Base-by-base conservation (phyloP, 2,888 invertebrate species). In the Chrysomela aeneicollis region DNA sequence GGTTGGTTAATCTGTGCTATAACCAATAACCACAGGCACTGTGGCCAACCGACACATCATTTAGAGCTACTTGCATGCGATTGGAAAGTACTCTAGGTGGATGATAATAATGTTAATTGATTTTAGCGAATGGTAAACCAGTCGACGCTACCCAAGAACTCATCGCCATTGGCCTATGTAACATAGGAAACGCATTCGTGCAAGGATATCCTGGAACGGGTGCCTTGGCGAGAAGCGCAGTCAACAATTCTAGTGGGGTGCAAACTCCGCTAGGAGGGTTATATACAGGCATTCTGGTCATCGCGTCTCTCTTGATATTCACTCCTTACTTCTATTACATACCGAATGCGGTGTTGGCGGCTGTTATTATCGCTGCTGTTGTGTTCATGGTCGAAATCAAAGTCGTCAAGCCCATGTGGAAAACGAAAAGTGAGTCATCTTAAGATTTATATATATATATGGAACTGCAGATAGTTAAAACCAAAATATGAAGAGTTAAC, bases 121-220 rank as follows among this genome's bases (percentile, higher is more conserved):
- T 80, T 82, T 18, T 69, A 88, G 88, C 91, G 4, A 89, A 90
- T 79, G 93, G 93, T 15, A 90, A 90, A 78, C 86, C 92, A 21
- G 92, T 96, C 51, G 94, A 96, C 81, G 93, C 96, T 22, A 95
- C 94, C 18, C 95, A 96, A 82, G 97, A 97, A 84, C 86, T 97
- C 76, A 87, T 96, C 66, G 95, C 97, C 1, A 88, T 95, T 63
- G 94, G 94, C 52, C 80, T 91, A 22, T 89, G 92, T 64, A 93
- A 93, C 82, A 86, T 96, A 62, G 89, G 91, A 59, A 95, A 93
- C 82, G 92, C 93, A 0, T 94, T 96, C 84, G 90, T 95, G 72
- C 91, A 91, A 77, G 91, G 92, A 1, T 96, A 94, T 81, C 96
- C 96, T 0, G 91, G 93, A 10, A 89, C 92, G 42, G 96, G 93